Base-by-base conservation (phyloP, 2,888 invertebrate genomes). In the Harpagoxenus sublaevis region DNA sequence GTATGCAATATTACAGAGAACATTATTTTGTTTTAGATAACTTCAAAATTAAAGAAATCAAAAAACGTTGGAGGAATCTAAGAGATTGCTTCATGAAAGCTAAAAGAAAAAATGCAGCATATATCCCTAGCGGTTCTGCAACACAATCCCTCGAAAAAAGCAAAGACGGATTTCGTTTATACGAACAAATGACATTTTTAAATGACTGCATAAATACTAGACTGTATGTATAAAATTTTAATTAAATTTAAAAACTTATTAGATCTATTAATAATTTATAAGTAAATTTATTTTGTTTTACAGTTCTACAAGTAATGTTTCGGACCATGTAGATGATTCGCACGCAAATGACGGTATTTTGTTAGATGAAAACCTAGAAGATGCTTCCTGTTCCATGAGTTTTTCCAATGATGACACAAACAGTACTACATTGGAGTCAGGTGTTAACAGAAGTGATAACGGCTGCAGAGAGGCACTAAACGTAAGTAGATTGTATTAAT, bases 21-120 rank as follows among this genome's bases (percentile, higher is more conserved):
- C 18, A 63, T n/a, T 39, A 63, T 63, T 63, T 63, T 63, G 35
- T 57, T 57, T 57, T 63, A 63, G 63, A n/a, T 35, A 63, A 63
- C 8, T 63, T 63, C n/a, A 35, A 63, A 63, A 9, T 63, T 9
- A 39, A 63, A 39, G 9, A 35, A 35, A 63, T 63, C n/a, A 63
- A 63, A 63, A 63, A 39, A n/a, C 63, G 63, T 10, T 63, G 39
- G 63, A 39, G 63, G 9, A 63, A 39, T n/a, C 63, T 48, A 3
- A 48, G 48, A 15, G 48, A 48, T 35, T 35, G 35, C 35, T 39
- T n/a, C 39, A 35, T n/a, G 63, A 63, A 18, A 35, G 18, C n/a
- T 35, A 63, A 18, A 63, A n/a, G 23, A 23, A 63, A 63, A 63
- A 63, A 63, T 63, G 18, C n/a, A 18, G 39, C 35, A 1, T 63